Percentiles rank a stretch among this genome's conserved stretches.
phyloP scores from a whole-genome alignment of 2,888 invertebrate genomes.

The Homarus gammarus region DNA sequence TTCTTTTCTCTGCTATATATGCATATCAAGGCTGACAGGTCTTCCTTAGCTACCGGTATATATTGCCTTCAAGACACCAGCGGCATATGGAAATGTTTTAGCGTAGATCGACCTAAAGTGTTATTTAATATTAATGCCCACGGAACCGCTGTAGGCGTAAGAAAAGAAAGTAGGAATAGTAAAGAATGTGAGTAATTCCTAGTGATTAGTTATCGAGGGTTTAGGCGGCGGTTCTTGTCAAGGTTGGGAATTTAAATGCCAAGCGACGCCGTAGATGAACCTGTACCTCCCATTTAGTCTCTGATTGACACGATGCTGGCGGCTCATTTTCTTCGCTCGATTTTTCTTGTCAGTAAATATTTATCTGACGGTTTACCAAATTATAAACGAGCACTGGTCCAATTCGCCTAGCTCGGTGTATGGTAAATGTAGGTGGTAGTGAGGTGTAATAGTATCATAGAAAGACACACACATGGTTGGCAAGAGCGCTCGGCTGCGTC shows the following conservation, averaged over 20 bases:
- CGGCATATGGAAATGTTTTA: too few species aligned
- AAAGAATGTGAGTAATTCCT: not conserved
- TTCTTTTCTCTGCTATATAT: too few species aligned
- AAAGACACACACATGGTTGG: not conserved
- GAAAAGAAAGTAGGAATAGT: not conserved
- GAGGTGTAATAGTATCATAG: not conserved
- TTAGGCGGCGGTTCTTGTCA: not conserved
- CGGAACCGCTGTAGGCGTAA: not conserved
- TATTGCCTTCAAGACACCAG: too few species aligned
- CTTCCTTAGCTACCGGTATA: too few species aligned
- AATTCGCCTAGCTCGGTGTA: not conserved
- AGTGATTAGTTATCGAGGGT: not conserved
- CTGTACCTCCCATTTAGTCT: not conserved
- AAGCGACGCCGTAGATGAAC: not conserved
- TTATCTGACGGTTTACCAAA: not conserved
- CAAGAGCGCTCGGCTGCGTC: not conserved
- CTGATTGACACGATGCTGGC: not conserved
- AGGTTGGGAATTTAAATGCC: conserved; percentile 6
- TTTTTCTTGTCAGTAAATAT: not conserved
- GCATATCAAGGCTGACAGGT: too few species aligned
- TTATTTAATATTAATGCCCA: not conserved
- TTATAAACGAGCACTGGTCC: not conserved
- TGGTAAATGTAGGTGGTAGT: not conserved
- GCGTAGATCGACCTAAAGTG: too few species aligned
- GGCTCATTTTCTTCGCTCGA: not conserved